Conservation (phyloP, 2,888 invertebrate genomes). For the Phymatocera aterrima region DNA sequence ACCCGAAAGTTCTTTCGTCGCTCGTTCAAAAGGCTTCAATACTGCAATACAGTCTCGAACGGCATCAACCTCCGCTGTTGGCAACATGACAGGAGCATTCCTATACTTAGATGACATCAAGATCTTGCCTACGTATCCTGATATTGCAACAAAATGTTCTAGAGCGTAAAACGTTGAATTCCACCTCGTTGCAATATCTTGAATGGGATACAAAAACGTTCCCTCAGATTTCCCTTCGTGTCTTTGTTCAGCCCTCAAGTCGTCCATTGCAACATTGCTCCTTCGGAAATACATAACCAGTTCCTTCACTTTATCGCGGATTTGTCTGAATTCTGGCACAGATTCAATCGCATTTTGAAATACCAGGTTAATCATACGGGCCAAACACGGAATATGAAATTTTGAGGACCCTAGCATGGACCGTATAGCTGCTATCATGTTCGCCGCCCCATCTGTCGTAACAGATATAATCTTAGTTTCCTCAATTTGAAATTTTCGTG, state of each 20-base stretch:
- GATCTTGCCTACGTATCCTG: constrained; percentile 9
- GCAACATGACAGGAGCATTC: background rate
- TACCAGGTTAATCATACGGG: constrained; percentile 60
- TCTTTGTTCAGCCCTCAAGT: constrained; percentile 60
- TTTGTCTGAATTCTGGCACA: constrained; percentile 54
- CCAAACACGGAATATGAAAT: constrained; percentile 61
- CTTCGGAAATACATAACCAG: constrained; percentile 62
- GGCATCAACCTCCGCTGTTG: background rate
- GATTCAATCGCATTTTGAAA: constrained; percentile 60
- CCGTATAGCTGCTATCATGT: constrained; percentile 60
- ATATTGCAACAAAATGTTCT: constrained; percentile 10
- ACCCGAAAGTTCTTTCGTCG: constrained; percentile 19
- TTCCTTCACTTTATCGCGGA: constrained; percentile 61
- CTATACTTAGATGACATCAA: constrained; percentile 4
- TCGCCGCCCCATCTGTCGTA: constrained; percentile 57
- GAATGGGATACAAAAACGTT: constrained; percentile 12
- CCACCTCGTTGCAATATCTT: constrained; percentile 13
- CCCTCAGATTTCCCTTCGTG: constrained; percentile 23
- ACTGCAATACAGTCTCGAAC: constrained; percentile 7
- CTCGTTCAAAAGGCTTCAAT: constrained; percentile 13
- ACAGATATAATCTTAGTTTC: constrained; percentile 12
- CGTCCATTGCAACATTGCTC: constrained; percentile 57
- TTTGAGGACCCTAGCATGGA: constrained; percentile 57
- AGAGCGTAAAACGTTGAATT: constrained; percentile 15
- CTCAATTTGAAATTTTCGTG: background rate